A percentile compares a stretch with the other conserved stretches of the same genome.
phyloP scores from a whole-genome alignment of 2,797 vertebrate species.

The Vultur gryphus region DNA sequence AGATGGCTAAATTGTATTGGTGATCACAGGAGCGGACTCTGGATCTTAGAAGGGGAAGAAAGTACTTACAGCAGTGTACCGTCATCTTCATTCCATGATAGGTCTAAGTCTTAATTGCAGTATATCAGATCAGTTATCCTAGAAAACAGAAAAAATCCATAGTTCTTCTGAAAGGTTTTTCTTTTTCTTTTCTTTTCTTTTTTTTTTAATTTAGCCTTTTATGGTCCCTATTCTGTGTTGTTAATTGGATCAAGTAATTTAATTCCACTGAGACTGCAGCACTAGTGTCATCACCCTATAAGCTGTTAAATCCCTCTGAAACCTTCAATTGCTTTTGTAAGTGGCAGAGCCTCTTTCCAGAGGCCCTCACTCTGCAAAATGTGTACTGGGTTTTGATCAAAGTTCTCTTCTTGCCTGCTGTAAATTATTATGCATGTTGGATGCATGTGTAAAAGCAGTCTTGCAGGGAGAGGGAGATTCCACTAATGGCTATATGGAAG shows the following conservation, averaged over 20 bases:
- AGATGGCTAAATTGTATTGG: rapidly evolving
- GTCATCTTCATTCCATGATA: not conserved
- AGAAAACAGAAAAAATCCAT: not conserved
- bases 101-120: not conserved
- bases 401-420: not conserved
- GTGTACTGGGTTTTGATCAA: not conserved
- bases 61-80: not conserved
- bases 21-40: not conserved
- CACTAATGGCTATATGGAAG: not conserved
- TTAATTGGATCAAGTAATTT: conserved; percentile 24
- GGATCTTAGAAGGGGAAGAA: not conserved
- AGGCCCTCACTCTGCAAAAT: not conserved
- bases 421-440: not conserved
- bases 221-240: not conserved
- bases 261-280: not conserved
- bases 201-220: not conserved
- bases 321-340: not conserved
- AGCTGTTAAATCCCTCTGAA: conserved; percentile 3
- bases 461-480: not conserved
- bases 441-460: not conserved
- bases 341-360: not conserved
- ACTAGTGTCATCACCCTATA: not conserved
- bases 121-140: not conserved
- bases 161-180: not conserved
- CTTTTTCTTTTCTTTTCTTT: too few species aligned